Base-by-base conservation (phyloP, 1,140 invertebrate genomes). In the Euglossa dilemma region DNA sequence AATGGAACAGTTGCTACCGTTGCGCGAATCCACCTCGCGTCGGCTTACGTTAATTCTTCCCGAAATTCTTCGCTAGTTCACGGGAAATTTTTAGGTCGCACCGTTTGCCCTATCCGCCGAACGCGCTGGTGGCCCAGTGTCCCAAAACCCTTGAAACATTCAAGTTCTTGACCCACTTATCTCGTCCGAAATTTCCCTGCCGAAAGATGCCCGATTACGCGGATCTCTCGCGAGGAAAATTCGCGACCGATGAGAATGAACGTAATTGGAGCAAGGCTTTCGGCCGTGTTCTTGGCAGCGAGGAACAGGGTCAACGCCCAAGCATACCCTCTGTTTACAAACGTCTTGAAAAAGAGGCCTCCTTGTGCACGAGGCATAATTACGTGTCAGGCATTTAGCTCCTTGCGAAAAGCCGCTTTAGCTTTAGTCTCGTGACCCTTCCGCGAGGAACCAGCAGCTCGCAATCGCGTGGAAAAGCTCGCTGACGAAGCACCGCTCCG, bases 161-260 rank as follows among this genome's bases (percentile, higher is more conserved):
- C 61, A 78, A 64, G 61, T 83, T 78, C 73, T 86, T 86, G 79
- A 83, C 84, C 85, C 70, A 83, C 56, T 86, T 83, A 45, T 14
- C 18, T 6, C 3, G 36, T 36, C 9, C 16, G 5, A 25, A 56
- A 43, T 57, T 69, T 9, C 36, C 47, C 7, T 16, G 20, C 11
- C 36, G 7, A 52, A 63, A 70, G 72, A 70, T 79, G 47, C 45
- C 12, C 45, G 45, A 28, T 28, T 36, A n/a, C 23, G n/a, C 14
- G 36, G 59, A 75, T 6, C 28, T 69, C 18, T 11, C 47, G 45
- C 45, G 1, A 6, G 7, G 23, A 45, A 59, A 50, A 57, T 16
- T 20, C 14, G 43, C 7, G 4, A 3, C 18, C 45, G 54, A 50
- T 18, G 25, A 18, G 50, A 66, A 66, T 66, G 25, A 54, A 80